These are phyloP conservation scores for Notolepis coatsorum DNA, from an alignment of 2,797 vertebrate genomes.

Conservation along the genomic window DNA sequence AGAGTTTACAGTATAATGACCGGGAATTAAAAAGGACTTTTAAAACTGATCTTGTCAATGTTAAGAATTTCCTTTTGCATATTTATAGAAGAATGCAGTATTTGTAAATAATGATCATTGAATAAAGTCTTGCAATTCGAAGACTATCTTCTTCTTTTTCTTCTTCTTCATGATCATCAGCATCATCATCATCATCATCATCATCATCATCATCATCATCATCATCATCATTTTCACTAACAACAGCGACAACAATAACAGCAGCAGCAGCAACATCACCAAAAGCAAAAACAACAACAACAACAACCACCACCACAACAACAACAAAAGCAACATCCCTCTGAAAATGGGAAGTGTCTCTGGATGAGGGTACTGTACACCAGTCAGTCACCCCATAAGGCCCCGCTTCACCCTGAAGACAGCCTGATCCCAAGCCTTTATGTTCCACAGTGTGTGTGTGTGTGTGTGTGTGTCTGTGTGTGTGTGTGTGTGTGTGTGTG, in stretches of 20 bases:
- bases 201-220: not conserved
- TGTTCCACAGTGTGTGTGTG: slow-evolving; percentile 36
- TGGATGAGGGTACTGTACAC: slow-evolving; percentile 35
- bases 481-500: slow-evolving; percentile 13
- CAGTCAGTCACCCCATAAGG: slow-evolving; percentile 52
- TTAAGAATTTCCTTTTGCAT: not conserved
- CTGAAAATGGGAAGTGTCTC: too few relatives aligned
- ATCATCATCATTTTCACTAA: not conserved
- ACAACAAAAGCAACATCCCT: slow-evolving; percentile 25
- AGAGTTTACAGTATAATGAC: slow-evolving; percentile 34
- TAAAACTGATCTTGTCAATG: slow-evolving; percentile 21
- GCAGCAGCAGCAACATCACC: slow-evolving; percentile 23
- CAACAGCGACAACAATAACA: not conserved
- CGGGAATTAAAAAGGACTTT: slow-evolving; percentile 39
- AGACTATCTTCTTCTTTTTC: not conserved
- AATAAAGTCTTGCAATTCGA: not conserved
- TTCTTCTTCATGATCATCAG: not conserved
- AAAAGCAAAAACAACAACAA: too few relatives aligned
- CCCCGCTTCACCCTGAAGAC: slow-evolving; percentile 51
- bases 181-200: not conserved
- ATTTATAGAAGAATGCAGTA: not conserved
- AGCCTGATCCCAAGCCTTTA: slow-evolving; percentile 48
- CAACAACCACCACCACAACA: not conserved
- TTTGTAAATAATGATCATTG: not conserved
- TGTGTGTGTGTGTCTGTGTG: slow-evolving; percentile 32